Base-by-base conservation (phyloP, 2,113 vertebrate species). In the Salvator merianae region DNA sequence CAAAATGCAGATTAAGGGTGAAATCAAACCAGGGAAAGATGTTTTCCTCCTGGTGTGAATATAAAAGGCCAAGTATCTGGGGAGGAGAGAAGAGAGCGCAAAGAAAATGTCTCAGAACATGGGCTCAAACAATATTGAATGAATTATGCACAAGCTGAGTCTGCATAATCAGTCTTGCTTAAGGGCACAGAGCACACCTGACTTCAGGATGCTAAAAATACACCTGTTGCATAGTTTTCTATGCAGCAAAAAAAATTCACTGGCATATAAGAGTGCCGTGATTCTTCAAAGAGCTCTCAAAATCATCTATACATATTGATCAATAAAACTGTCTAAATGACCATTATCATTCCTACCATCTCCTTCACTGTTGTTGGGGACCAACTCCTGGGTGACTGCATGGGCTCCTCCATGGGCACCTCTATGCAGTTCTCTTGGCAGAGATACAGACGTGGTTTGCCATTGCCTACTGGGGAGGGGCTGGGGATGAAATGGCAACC, bases 31-130 rank as follows among this genome's bases (percentile, higher is more conserved):
- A 24, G 4, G 1, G 53, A 89, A 87, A 79, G 55, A 69, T 32
- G 74, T 77, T 32, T 53, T 79, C 55, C 10, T 75, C 82, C 20
- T 0, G 0, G 65, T 75, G 80, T 82, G 0, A 83, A 0, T 0
- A 66, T 34, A 69, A 34, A 34, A 34, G 32, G 32, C 68, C 0
- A 69, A 34, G 32, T 18, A 18, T 59, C 36, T 0, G 0, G 26
- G 62, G 34, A 65, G 63, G 65, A 83, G 55, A 86, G 62, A n/a
- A 65, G 63, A 69, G 83, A 55, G 84, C 69, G 63, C 50, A 0
- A 0, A 66, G 53, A 50, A 6, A 76, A 34, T 0, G 0, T 71
- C 40, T 72, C 79, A 84, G 68, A 73, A 81, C 82, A 91, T 82
- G 80, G 70, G 14, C 22, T 38, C 34, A 16, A 82, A 28, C 6